phyloP scores from a whole-genome alignment of 1,140 invertebrate species.

The Schlechtendalia chinensis region DNA sequence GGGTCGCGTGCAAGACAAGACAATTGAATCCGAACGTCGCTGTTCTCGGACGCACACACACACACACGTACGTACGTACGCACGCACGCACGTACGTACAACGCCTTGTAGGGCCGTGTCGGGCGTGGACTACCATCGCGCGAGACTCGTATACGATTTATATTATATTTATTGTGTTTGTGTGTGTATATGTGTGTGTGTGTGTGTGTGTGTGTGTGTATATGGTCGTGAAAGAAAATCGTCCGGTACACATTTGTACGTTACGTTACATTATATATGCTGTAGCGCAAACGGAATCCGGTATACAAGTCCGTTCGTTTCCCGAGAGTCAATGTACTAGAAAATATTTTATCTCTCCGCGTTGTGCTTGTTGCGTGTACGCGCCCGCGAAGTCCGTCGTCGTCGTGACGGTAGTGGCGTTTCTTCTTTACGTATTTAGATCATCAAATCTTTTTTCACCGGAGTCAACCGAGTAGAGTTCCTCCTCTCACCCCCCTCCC shows the following conservation, averaged over 20 bases:
- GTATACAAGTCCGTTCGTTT: conserved; percentile 8
- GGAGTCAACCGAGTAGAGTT: too few species aligned
- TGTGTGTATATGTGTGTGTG: too few species aligned
- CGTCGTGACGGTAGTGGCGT: not conserved
- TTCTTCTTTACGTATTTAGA: not conserved
- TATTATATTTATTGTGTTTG: too few species aligned
- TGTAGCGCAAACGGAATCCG: conserved; percentile 15
- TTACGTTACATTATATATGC: not conserved
- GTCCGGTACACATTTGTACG: not conserved
- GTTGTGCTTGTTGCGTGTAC: too few species aligned
- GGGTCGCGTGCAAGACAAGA: not conserved
- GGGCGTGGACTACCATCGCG: not conserved
- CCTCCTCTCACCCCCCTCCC: too few species aligned
- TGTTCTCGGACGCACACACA: not conserved
- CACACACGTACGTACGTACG: too few species aligned
- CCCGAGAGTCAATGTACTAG: conserved; percentile 33
- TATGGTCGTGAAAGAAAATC: conserved; percentile 15
- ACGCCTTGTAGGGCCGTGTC: not conserved
- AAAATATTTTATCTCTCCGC: conserved; percentile 33
- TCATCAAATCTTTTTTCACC: not conserved
- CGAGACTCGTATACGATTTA: not conserved
- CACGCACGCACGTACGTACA: not conserved
- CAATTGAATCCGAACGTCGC: conserved; percentile 22
- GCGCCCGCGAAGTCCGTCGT: not conserved
- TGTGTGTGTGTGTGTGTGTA: not conserved